Evolutionary conservation across 2,888 invertebrate genomes (phyloP), one percentile per base, ranked within the genome.

Genomic region (Andrena chrysosceles): DNA sequence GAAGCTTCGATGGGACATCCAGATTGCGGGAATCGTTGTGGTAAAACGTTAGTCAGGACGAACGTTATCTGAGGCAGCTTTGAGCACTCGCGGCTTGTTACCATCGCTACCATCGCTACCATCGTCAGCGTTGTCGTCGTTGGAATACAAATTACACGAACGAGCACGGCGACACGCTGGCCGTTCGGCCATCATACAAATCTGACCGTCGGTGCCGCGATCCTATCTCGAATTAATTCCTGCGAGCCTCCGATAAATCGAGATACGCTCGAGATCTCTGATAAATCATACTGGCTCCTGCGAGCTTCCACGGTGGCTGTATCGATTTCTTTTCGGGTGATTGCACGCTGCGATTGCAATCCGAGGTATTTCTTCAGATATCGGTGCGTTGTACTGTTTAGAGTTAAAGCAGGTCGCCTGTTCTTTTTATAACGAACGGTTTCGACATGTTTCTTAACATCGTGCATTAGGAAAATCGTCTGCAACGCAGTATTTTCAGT

Each of bases 181-280:
- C 78, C 74, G 77, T 73, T 77, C 56, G 70, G 10, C 71, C 83
- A 77, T 86, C 86, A 49, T 88, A 86, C 87, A 88, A 87, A 87
- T 87, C 86, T 68, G 77, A 60, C 84, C 89, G 87, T 87, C 87
- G 87, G 86, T 86, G 81, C 77, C 81, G 71, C 63, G 77, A 87
- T 88, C 71, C 69, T 84, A 87, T 88, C 89, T 77, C 79, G 85
- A 87, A 87, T 87, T 87, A 87, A 87, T 87, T 87, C 77, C 76
- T 82, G 73, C 76, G 76, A 62, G 23, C 71, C 73, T 26, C 63
- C 81, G 82, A 87, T 85, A 89, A 82, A 89, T 87, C 76, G 82
- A 76, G 63, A 80, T 63, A 77, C 75, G 68, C 66, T 67, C 67
- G 69, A 74, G 81, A 72, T 60, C 67, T 10, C 70, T 78, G 76